phyloP scores from a whole-genome alignment of 92 coral and sea anemone genomes.

The Siderastrea radians region DNA sequence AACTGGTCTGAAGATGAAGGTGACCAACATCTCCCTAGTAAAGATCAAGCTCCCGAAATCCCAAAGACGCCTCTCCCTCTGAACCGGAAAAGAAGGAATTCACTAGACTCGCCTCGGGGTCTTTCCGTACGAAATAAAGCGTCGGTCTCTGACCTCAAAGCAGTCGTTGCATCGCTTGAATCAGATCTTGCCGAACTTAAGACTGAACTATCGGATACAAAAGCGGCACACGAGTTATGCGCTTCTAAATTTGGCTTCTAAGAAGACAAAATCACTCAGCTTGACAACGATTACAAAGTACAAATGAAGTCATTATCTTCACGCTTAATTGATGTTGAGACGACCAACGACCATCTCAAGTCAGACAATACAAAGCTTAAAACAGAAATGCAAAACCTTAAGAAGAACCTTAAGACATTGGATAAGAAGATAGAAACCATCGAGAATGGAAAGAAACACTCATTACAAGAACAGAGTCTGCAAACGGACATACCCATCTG shows the following conservation, averaged over 20 bases:
- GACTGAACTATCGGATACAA: neutral
- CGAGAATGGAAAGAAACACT: neutral
- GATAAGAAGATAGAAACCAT: neutral
- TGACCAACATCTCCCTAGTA: too few relatives aligned
- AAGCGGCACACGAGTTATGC: neutral
- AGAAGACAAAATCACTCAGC: conserved; percentile 22
- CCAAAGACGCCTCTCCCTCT: too few relatives aligned
- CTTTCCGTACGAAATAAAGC: conserved; percentile 1
- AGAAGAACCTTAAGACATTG: neutral
- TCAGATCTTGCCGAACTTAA: conserved; percentile 4
- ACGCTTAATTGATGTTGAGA: conserved; percentile 22
- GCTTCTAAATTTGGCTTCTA: neutral
- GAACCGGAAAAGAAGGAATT: conserved; percentile 31
- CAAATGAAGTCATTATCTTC: conserved; percentile 8
- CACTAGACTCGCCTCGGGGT: conserved; percentile 20
- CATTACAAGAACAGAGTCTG: neutral
- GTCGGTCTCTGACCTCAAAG: conserved; percentile 17
- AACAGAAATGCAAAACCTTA: neutral
- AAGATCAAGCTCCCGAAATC: too few relatives aligned
- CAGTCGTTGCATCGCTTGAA: conserved; percentile 9
- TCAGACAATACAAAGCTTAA: conserved; percentile 5
- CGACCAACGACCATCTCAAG: neutral
- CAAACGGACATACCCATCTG: neutral
- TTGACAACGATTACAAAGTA: conserved; percentile 2
- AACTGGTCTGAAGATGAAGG: too few relatives aligned